A percentile compares a stretch with the other conserved stretches of the same genome.
Conservation (phyloP, 1,140 invertebrate species). For the Onthophagus taurus region DNA sequence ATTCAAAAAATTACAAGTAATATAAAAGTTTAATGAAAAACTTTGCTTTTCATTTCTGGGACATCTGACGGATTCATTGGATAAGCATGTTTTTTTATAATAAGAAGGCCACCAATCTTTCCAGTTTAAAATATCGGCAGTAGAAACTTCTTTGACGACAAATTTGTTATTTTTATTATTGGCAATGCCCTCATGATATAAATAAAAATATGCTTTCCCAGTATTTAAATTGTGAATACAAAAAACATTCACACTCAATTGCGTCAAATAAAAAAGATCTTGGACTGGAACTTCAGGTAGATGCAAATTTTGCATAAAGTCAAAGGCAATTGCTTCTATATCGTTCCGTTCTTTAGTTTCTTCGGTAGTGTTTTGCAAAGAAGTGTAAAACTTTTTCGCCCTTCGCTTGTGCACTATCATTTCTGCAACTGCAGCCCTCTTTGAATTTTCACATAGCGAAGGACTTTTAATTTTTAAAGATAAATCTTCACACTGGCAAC, state of each 20-base stretch:
- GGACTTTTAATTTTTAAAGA: slow-evolving; percentile 8
- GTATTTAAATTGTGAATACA: slow-evolving; percentile 17
- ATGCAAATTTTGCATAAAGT: slow-evolving; percentile 21
- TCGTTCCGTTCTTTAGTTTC: not conserved
- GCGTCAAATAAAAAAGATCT: slow-evolving; percentile 17
- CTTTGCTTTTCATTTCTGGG: slow-evolving; percentile 1
- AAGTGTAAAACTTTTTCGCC: slow-evolving; percentile 9
- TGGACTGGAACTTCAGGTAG: slow-evolving; percentile 20
- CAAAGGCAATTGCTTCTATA: slow-evolving; percentile 7
- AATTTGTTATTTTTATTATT: slow-evolving; percentile 9
- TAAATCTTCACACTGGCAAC: not conserved
- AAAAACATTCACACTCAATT: slow-evolving; percentile 11
- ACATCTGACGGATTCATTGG: not conserved
- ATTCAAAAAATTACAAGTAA: too few species aligned
- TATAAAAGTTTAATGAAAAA: too few species aligned
- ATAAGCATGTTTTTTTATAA: slow-evolving; percentile 12
- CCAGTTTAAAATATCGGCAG: slow-evolving; percentile 3
- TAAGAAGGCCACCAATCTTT: slow-evolving; percentile 12
- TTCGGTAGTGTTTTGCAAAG: not conserved
- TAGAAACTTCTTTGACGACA: slow-evolving; percentile 7
- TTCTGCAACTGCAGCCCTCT: not conserved
- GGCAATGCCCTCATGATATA: slow-evolving; percentile 25
- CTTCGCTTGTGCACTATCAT: slow-evolving; percentile 4
- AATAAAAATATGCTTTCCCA: slow-evolving; percentile 19
- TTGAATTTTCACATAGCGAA: not conserved